Base-by-base conservation (phyloP, 2,888 invertebrate species). In the Rhaphigaster nebulosa region DNA sequence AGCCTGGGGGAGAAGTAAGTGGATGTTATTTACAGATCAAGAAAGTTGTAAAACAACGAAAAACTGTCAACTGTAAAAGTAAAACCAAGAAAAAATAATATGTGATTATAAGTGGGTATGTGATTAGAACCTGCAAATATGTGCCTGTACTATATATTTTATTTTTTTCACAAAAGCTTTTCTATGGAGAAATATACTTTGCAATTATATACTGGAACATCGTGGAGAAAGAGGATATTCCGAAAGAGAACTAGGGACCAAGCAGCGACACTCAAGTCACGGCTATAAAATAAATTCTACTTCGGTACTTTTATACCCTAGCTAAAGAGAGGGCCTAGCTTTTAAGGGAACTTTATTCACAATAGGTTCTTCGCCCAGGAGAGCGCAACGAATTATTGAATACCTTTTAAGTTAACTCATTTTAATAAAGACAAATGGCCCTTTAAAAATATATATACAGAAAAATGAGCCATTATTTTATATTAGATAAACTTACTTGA, bases 261-360 rank as follows among this genome's bases (percentile, higher is more conserved):
- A 26, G 56, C 56, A 56, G 56, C 56, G 56, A 60, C 60, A 60
- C 60, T 60, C 60, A 60, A 60, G 60, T 60, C 60, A 60, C n/a
- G 60, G 60, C 60, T n/a, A 60, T 60, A 60, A 60, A 60, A 60
- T 60, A 60, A 60, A 60, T 60, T 60, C 60, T 60, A 60, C 60
- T 60, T 60, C 60, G 60, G n/a, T 60, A 60, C 60, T 60, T 60
- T 60, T 60, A 60, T 60, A 60, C 60, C n/a, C 60, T n/a, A n/a
- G 60, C 60, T 60, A 60, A 60, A n/a, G 60, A 60, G 60, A n/a
- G 60, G n/a, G 60, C n/a, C n/a, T 60, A 60, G 60, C 60, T 60
- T 60, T 60, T 60, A 60, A 60, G 60, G 60, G 60, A 60, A 60
- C 60, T 60, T 60, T 60, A 60, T 60, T 60, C 60, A 60, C 60